Percentiles rank a stretch among this genome's conserved stretches.
phyloP scores from a whole-genome alignment of 2,888 invertebrate species.

The Zhuqinia jingwanae region DNA sequence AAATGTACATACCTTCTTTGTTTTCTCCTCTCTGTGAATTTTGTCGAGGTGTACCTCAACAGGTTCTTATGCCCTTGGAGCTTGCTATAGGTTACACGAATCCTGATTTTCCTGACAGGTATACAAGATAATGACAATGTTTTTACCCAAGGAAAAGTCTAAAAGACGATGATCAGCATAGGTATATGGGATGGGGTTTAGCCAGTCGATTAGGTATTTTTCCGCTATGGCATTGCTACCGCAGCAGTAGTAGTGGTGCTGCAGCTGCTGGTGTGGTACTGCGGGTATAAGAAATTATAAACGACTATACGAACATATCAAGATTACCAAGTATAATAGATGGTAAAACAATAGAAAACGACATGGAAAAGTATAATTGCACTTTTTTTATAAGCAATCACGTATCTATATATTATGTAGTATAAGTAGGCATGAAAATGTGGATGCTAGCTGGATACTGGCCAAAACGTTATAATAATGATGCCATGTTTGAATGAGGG shows the following conservation, averaged over 20 bases:
- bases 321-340: background rate
- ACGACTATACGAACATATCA: background rate
- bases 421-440: background rate
- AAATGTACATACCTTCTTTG: no score
- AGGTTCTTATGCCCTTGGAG: conserved; percentile 53
- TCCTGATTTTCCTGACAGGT: conserved; percentile 36
- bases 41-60: no score
- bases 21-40: no score
- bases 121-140: conserved; percentile 54
- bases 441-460: conserved; percentile 41
- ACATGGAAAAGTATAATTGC: background rate
- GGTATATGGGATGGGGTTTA: background rate
- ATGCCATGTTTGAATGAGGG: conserved; percentile 42
- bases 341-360: background rate
- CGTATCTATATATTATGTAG: background rate
- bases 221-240: background rate
- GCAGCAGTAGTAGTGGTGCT: background rate
- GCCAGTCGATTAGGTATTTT: background rate
- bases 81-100: conserved; percentile 31
- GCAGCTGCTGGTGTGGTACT: no score
- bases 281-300: no score
- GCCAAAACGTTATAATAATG: conserved; percentile 55
- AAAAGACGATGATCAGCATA: conserved; percentile 29
- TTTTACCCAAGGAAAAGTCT: conserved; percentile 17
- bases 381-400: background rate